Evolutionary conservation across 2,888 invertebrate species (phyloP).

Genomic region (Cyclophora punctaria): DNA sequence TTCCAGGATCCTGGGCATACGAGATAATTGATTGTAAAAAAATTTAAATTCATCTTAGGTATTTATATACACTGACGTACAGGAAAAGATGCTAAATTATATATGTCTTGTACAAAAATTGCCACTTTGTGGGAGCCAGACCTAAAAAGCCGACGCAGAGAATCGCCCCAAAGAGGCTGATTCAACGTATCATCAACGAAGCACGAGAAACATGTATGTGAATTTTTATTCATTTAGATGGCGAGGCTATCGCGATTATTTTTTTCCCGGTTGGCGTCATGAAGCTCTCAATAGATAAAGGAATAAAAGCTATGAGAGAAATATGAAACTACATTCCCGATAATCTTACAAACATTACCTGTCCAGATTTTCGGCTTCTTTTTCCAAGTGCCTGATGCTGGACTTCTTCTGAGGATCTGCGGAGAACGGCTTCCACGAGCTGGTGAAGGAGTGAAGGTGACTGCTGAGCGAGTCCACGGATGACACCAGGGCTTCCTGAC

Average conservation of each 20-base stretch:
- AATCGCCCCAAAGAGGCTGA: no score
- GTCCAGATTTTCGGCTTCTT: constrained; percentile 16
- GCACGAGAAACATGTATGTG: no score
- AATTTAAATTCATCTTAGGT: background rate
- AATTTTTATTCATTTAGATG: no score
- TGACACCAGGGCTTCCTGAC: constrained; percentile 35
- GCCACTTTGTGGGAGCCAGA: no score
- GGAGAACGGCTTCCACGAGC: constrained; percentile 29
- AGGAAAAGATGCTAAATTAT: background rate
- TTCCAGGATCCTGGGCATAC: constrained; percentile 24
- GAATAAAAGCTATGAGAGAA: no score
- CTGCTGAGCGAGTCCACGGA: constrained; percentile 33
- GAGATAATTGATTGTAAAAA: background rate
- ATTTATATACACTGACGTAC: background rate
- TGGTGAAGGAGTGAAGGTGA: constrained; percentile 27
- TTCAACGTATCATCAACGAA: no score
- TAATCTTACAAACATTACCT: constrained; percentile 6
- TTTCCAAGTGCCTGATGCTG: constrained; percentile 10
- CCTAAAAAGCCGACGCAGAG: no score
- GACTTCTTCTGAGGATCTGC: constrained; percentile 19
- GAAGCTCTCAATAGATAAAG: no score
- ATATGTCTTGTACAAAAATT: no score
- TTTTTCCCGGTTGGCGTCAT: background rate
- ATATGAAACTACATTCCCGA: no score
- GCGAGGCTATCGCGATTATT: background rate